phyloP scores from a whole-genome alignment of 2,797 vertebrate species.

The Notamacropus eugenii region DNA sequence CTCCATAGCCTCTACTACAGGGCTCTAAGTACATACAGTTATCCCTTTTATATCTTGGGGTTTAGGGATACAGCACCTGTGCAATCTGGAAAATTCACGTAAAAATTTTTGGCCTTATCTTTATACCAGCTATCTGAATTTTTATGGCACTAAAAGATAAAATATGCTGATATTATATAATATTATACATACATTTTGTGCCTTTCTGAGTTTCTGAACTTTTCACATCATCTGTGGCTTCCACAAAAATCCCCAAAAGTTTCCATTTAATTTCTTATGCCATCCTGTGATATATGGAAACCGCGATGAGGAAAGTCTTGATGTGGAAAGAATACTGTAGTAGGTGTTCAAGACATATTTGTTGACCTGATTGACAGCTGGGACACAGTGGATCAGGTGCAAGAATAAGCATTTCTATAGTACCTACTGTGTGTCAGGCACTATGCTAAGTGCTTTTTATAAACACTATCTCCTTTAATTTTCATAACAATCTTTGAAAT shows the following conservation, averaged over 20 bases:
- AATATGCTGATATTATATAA: neutral
- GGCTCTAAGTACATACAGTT: neutral
- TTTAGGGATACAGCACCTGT: neutral
- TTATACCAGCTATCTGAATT: no score
- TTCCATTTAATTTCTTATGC: neutral
- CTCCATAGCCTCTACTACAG: neutral
- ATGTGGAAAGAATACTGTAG: neutral
- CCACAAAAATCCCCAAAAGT: neutral
- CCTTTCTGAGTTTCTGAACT: neutral
- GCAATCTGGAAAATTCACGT: neutral
- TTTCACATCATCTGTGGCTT: neutral
- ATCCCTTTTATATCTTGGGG: neutral
- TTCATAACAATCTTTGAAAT: constrained; percentile 15
- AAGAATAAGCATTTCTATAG: neutral
- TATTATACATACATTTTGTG: neutral
- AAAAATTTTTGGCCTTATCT: no score
- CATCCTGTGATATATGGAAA: neutral
- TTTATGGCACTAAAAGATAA: no score
- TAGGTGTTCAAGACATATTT: neutral
- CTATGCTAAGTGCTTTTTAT: neutral
- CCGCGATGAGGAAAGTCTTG: no score
- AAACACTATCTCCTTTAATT: neutral
- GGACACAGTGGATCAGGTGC: no score
- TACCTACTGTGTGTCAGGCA: neutral
- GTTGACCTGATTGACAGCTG: neutral